Conservation (phyloP, 1,140 invertebrate species). For the Drosophila ficusphila region DNA sequence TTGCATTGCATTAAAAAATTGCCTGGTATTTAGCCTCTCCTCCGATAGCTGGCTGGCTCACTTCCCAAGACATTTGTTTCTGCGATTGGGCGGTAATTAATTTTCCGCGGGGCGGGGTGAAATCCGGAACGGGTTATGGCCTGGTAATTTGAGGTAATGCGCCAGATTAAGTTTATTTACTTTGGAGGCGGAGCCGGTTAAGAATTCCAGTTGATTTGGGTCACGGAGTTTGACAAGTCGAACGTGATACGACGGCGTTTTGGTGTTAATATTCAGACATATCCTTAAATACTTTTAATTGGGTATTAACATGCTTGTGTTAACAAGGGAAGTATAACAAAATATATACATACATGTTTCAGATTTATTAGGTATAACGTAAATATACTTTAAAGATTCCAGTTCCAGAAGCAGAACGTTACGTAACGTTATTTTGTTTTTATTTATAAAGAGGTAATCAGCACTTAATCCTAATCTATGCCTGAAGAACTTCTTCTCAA, state of each 20-base stretch:
- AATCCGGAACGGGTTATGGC: constrained; percentile 17
- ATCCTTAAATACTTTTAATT: too few relatives aligned
- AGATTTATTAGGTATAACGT: too few relatives aligned
- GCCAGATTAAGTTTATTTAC: constrained; percentile 27
- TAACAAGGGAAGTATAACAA: too few relatives aligned
- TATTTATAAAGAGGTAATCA: too few relatives aligned
- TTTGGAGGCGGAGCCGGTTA: constrained; percentile 27
- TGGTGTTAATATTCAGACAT: too few relatives aligned
- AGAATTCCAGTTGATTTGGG: constrained; percentile 52
- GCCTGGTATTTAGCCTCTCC: constrained; percentile 35
- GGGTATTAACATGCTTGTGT: too few relatives aligned
- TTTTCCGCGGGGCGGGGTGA: constrained; percentile 31
- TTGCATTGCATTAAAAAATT: constrained; percentile 67
- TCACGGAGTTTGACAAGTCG: constrained; percentile 42
- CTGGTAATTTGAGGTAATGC: constrained; percentile 45
- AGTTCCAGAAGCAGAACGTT: too few relatives aligned
- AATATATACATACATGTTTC: too few relatives aligned
- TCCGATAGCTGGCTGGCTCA: constrained; percentile 1
- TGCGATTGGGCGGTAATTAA: constrained; percentile 63
- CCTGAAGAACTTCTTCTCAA: too few relatives aligned
- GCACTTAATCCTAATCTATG: too few relatives aligned
- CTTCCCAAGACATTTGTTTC: constrained; percentile 28
- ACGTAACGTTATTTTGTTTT: too few relatives aligned
- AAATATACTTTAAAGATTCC: too few relatives aligned
- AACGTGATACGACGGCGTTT: constrained; percentile 48